A percentile compares a stretch with the other conserved stretches of the same genome.
These are phyloP conservation scores for Loriculus beryllinus DNA, from an alignment of 2,797 vertebrate species.

Conservation along the genomic window DNA sequence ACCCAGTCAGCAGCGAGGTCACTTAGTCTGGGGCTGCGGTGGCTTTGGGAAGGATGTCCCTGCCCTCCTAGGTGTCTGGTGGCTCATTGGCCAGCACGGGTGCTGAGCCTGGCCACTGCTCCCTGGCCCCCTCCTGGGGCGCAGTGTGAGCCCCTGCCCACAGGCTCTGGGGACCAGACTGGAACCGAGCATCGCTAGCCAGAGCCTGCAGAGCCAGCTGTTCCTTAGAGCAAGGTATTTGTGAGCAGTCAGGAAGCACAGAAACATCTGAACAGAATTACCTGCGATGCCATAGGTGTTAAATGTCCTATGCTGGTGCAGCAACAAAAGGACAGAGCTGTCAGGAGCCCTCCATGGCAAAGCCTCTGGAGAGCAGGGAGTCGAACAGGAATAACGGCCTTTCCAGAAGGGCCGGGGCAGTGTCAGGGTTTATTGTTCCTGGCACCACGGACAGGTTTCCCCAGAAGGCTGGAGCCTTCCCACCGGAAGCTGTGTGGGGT, in stretches of 20 bases:
- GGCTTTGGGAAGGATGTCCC: not conserved
- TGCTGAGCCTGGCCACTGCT: not conserved
- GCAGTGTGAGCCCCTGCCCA: not conserved
- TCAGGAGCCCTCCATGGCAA: not conserved
- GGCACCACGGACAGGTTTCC: not conserved
- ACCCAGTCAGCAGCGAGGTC: not conserved
- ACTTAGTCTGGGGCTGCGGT: rapidly evolving
- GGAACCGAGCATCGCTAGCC: not conserved
- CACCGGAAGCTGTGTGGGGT: not conserved
- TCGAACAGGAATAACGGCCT: not conserved
- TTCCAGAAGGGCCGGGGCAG: not conserved
- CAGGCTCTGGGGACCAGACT: rapidly evolving
- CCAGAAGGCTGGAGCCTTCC: not conserved
- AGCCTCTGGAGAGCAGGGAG: not conserved
- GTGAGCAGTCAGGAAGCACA: not conserved
- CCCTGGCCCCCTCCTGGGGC: not conserved
- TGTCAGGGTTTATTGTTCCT: not conserved
- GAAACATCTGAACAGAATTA: not conserved
- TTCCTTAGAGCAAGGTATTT: not conserved
- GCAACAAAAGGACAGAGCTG: not conserved
- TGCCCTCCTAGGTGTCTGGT: not conserved
- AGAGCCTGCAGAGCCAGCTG: not conserved
- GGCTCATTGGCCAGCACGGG: not conserved
- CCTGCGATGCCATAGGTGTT: not conserved
- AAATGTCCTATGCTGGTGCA: not conserved